Conservation (phyloP, 1,140 invertebrate genomes). For the Diabrotica undecimpunctata region DNA sequence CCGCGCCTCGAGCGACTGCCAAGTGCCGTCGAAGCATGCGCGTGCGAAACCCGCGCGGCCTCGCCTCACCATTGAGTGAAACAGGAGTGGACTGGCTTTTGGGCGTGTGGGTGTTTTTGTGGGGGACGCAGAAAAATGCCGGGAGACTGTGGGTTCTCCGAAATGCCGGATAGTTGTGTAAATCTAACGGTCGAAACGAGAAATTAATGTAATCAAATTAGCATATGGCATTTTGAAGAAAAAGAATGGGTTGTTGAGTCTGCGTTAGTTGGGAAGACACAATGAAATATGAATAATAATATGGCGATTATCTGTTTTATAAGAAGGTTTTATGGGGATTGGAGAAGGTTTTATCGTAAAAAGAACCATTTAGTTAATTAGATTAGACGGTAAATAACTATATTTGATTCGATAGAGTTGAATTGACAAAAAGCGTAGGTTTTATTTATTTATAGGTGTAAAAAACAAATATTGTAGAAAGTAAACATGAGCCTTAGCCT, state of each 20-base stretch:
- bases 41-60: slow-evolving; percentile 11
- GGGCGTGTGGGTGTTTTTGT: slow-evolving; percentile 22
- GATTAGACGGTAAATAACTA: too few species aligned
- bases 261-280: background rate
- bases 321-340: too few species aligned
- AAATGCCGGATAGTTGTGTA: slow-evolving; percentile 11
- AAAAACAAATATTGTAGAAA: too few species aligned
- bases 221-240: background rate
- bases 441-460: too few species aligned
- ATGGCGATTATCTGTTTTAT: background rate
- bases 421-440: too few species aligned
- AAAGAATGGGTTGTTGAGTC: background rate
- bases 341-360: too few species aligned
- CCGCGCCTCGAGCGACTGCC: slow-evolving; percentile 6
- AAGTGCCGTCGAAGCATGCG: slow-evolving; percentile 20
- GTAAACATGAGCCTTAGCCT: too few species aligned
- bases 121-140: slow-evolving; percentile 10
- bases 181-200: slow-evolving; percentile 1
- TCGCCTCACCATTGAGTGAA: slow-evolving; percentile 8
- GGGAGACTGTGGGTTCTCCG: slow-evolving; percentile 3
- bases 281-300: background rate
- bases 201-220: background rate
- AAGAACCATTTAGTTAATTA: too few species aligned
- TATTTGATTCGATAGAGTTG: too few species aligned
- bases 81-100: slow-evolving; percentile 20